Evolutionary conservation across 1,140 invertebrate species (phyloP).

Genomic region (Spodoptera litura): DNA sequence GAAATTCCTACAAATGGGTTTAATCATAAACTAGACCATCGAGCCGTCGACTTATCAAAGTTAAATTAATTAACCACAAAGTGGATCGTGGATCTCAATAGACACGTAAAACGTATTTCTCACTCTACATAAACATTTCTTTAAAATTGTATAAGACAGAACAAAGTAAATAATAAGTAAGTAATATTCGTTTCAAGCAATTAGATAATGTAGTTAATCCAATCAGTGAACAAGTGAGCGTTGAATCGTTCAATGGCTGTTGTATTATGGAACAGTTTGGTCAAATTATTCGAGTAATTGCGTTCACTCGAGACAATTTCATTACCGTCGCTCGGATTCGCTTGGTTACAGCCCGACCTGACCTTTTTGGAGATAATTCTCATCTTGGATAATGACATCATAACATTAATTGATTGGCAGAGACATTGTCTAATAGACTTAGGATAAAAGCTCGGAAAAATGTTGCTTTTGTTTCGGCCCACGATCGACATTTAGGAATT

Average conservation of each 20-base stretch:
- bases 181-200: background rate
- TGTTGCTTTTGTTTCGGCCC: too few species aligned
- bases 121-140: too few species aligned
- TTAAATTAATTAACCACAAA: too few species aligned
- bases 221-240: background rate
- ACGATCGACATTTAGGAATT: too few species aligned
- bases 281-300: conserved; percentile 8
- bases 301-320: conserved; percentile 9
- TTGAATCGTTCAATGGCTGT: background rate
- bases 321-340: conserved; percentile 4
- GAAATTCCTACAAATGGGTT: too few species aligned
- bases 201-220: conserved; percentile 9
- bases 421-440: too few species aligned
- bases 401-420: background rate
- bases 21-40: too few species aligned
- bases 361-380: conserved; percentile 4
- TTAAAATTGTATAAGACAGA: background rate
- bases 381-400: background rate
- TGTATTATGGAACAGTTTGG: background rate
- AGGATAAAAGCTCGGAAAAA: too few species aligned
- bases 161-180: background rate
- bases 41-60: too few species aligned
- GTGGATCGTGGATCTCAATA: too few species aligned
- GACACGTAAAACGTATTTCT: too few species aligned
- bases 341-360: background rate